Evolutionary conservation across 2,113 vertebrate species (phyloP).

Genomic region (Turnix velox): DNA sequence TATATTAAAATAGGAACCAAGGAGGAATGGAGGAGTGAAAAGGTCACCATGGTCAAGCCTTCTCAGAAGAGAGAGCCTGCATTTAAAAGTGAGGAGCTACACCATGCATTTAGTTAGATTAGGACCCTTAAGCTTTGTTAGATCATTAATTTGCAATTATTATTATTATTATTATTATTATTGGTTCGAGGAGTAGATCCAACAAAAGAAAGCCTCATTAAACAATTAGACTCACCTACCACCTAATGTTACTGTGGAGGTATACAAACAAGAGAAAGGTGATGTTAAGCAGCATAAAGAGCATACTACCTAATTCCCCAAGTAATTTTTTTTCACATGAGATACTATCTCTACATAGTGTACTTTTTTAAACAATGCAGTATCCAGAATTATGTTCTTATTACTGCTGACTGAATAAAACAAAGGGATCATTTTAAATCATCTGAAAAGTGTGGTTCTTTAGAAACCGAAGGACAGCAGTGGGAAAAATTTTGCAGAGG

Average conservation of each 20-base stretch:
- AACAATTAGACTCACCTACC: not conserved
- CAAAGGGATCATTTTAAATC: not conserved
- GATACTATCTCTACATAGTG: not conserved
- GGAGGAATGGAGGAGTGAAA: not conserved
- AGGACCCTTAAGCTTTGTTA: not conserved
- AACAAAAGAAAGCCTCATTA: not conserved
- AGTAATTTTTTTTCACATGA: not conserved
- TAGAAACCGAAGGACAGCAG: not conserved
- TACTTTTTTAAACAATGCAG: not conserved
- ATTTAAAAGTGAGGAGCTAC: not conserved
- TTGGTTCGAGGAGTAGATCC: not conserved
- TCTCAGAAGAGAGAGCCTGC: not conserved
- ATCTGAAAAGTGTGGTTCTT: rapidly evolving
- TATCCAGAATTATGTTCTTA: not conserved
- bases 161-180: too few relatives aligned
- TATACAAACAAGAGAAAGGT: not conserved
- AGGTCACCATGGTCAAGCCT: not conserved
- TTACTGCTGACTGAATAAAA: not conserved
- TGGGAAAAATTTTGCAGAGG: not conserved
- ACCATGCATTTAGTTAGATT: not conserved
- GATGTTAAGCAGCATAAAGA: not conserved
- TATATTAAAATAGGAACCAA: not conserved
- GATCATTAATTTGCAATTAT: not conserved
- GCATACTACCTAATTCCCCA: not conserved
- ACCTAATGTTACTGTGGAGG: not conserved